A percentile compares a stretch with the other conserved stretches of the same genome.
Evolutionary conservation across 2,797 vertebrate genomes (phyloP).

Genomic region (Hemitrygon akajei): DNA sequence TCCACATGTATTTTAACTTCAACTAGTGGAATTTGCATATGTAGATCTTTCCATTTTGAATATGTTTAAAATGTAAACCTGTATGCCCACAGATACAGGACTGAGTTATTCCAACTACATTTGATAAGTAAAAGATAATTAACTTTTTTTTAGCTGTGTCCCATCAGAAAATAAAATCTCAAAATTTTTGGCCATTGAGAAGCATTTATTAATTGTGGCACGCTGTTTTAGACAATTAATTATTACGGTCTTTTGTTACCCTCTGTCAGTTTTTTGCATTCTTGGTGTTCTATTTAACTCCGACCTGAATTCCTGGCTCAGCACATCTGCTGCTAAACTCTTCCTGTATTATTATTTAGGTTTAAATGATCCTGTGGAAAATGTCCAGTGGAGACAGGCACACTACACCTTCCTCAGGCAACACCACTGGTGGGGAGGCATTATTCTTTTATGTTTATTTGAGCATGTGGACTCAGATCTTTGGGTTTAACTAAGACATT

Average conservation of each 20-base stretch:
- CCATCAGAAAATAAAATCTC: not conserved
- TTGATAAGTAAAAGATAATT: not conserved
- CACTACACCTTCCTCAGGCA: too few relatives aligned
- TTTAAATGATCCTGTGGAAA: not conserved
- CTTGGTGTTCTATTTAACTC: not conserved
- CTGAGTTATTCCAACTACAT: not conserved
- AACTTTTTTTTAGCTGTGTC: not conserved
- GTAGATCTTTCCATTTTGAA: not conserved
- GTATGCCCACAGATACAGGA: not conserved
- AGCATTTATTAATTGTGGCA: not conserved
- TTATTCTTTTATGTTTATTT: too few relatives aligned
- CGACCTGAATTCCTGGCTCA: not conserved
- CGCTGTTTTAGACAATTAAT: not conserved
- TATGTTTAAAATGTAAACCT: not conserved
- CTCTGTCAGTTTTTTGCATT: not conserved
- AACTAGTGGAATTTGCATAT: not conserved
- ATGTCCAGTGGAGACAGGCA: not conserved
- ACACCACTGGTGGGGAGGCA: too few relatives aligned
- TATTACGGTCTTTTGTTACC: not conserved
- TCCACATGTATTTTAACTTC: not conserved
- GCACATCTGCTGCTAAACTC: not conserved
- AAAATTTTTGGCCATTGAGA: not conserved
- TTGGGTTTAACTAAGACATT: too few relatives aligned
- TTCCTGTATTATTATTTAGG: not conserved
- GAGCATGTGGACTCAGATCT: too few relatives aligned